These are phyloP conservation scores for Drosophila austrosaltans DNA, from an alignment of 2,888 invertebrate genomes.

Conservation along the genomic window DNA sequence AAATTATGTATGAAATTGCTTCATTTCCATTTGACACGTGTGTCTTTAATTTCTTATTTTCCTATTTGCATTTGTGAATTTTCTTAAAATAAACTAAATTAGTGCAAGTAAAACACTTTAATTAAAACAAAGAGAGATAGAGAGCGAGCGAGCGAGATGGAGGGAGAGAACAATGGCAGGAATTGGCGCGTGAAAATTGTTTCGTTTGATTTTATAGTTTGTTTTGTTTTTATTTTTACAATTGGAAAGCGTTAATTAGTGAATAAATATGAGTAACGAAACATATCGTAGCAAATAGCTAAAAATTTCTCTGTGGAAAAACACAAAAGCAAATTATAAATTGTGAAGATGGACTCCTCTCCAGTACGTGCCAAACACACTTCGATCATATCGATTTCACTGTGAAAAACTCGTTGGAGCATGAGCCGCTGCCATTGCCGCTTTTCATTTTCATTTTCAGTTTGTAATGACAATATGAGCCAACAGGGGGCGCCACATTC, in stretches of 20 bases:
- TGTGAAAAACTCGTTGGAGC: constrained; percentile 60
- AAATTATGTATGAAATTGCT: neutral
- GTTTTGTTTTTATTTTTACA: constrained; percentile 52
- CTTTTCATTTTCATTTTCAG: constrained; percentile 68
- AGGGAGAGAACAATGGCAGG: constrained; percentile 56
- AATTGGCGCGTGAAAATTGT: constrained; percentile 76
- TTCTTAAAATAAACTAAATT: constrained; percentile 62
- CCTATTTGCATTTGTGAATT: constrained; percentile 22
- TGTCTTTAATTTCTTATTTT: neutral
- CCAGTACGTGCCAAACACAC: constrained; percentile 24
- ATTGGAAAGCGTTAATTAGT: constrained; percentile 76
- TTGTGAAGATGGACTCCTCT: constrained; percentile 29
- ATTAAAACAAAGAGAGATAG: constrained; percentile 44
- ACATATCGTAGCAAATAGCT: constrained; percentile 38
- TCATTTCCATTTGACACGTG: constrained; percentile 7
- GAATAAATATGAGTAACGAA: constrained; percentile 59
- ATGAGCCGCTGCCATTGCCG: constrained; percentile 26
- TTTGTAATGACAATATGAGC: constrained; percentile 5
- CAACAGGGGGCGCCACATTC: constrained; percentile 54
- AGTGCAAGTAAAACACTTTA: constrained; percentile 52
- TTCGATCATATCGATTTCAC: constrained; percentile 71
- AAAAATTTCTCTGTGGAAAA: constrained; percentile 59
- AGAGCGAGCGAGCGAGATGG: neutral
- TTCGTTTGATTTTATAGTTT: constrained; percentile 32
- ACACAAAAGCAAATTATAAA: constrained; percentile 61